Evolutionary conservation across 1,140 invertebrate genomes (phyloP).

Genomic region (Philaenus spumarius): DNA sequence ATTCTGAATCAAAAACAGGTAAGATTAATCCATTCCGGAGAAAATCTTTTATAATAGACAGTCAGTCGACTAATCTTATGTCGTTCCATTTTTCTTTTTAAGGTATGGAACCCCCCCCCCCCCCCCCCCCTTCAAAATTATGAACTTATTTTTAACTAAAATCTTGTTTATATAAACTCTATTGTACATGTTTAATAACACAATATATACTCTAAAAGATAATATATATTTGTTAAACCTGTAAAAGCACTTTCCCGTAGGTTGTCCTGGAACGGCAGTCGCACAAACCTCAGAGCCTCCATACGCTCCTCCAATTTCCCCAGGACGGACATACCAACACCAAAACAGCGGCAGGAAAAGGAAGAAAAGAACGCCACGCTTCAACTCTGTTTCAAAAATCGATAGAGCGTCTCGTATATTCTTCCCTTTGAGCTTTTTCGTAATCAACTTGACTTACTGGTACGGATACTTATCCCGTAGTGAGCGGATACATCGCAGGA

Average conservation of each 20-base stretch:
- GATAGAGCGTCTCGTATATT: slow-evolving; percentile 65
- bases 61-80: too few relatives aligned
- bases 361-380: slow-evolving; percentile 51
- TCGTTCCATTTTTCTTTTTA: too few relatives aligned
- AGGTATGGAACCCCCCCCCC: too few relatives aligned
- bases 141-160: too few relatives aligned
- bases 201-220: too few relatives aligned
- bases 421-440: slow-evolving; percentile 66
- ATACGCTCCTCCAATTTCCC: slow-evolving; percentile 4
- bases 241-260: not conserved
- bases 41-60: too few relatives aligned
- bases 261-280: not conserved
- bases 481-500: slow-evolving; percentile 41
- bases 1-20: too few relatives aligned
- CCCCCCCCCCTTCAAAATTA: too few relatives aligned
- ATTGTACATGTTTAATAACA: too few relatives aligned
- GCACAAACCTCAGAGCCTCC: not conserved
- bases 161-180: too few relatives aligned
- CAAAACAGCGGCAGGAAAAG: slow-evolving; percentile 40
- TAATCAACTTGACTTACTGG: slow-evolving; percentile 77
- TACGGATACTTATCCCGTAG: slow-evolving; percentile 62
- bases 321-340: not conserved
- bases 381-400: slow-evolving; percentile 74
- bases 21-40: too few relatives aligned
- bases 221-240: too few relatives aligned